A percentile compares a stretch with the other conserved stretches of the same genome.
These are phyloP conservation scores for Agrotis puta DNA, from an alignment of 2,888 invertebrate genomes.

Conservation along the genomic window DNA sequence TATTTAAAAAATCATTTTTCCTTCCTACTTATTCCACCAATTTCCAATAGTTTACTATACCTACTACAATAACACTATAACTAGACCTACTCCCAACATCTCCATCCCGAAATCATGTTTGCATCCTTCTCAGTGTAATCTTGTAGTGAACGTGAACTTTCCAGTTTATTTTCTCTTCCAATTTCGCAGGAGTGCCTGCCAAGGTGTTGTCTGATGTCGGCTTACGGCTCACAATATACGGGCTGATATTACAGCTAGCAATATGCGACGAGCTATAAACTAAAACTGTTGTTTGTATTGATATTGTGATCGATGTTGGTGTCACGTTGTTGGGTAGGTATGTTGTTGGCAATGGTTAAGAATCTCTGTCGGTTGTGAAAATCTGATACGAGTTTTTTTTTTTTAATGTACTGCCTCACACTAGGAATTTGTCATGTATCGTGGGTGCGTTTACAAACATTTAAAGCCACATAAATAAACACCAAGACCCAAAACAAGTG, in stretches of 20 bases:
- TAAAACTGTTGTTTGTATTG: slow-evolving; percentile 44
- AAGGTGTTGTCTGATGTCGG: slow-evolving; percentile 88
- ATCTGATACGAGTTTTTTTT: neutral
- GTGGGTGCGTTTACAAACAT: too few species aligned
- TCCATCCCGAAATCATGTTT: slow-evolving; percentile 79
- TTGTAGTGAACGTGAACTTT: slow-evolving; percentile 83
- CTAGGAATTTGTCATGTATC: too few species aligned
- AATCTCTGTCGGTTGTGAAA: neutral
- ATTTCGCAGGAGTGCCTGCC: slow-evolving; percentile 88
- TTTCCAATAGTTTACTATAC: too few species aligned
- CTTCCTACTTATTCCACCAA: too few species aligned
- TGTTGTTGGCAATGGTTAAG: neutral
- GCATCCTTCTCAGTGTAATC: slow-evolving; percentile 86
- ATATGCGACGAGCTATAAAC: slow-evolving; percentile 53
- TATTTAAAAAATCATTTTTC: too few species aligned
- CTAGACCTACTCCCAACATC: slow-evolving; percentile 24
- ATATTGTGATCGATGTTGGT: slow-evolving; percentile 26
- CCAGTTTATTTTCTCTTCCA: slow-evolving; percentile 90
- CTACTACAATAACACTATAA: slow-evolving; percentile 7
- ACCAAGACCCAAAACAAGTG: too few species aligned
- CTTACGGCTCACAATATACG: slow-evolving; percentile 76
- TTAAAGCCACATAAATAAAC: too few species aligned
- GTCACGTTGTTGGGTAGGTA: neutral
- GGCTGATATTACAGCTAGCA: slow-evolving; percentile 58
- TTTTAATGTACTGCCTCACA: too few species aligned